Base-by-base conservation (phyloP, 2,113 vertebrate species). In the Cynoglossus semilaevis region DNA sequence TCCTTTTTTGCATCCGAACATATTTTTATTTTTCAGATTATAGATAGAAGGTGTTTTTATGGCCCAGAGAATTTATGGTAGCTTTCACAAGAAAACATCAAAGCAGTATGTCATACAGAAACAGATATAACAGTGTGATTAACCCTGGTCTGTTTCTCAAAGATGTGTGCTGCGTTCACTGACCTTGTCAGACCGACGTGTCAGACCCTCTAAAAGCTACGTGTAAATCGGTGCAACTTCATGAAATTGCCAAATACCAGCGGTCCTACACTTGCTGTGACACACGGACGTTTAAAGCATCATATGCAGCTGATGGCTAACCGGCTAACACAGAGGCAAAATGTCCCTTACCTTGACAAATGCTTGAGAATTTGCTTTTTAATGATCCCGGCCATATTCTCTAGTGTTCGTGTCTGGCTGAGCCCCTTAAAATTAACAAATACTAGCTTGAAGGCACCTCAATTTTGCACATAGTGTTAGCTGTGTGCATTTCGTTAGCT, bases 331-430 rank as follows among this genome's bases (percentile, higher is more conserved):
- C 42, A 54, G 43, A 72, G 44, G 38, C 49, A 62, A 38, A 44
- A 2, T 45, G n/a, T 52, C 78, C 74, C 91, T 90, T 89, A 97
- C 95, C 96, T 91, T 81, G 96, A 98, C 77, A 98, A 91, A 87
- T 97, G 95, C 78, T 98, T 98, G 78, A 98, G 83, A 70, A 98
- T 98, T 82, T 98, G 96, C 80, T 96, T 97, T 88, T 98, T 98
- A 63, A 98, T 95, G 48, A 98, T 90, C 44, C 93, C 95, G 47
- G 96, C 95, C 96, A 97, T 97, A 62, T 77, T 77, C 58, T 44
- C 19, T 17, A 2, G 18, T 38, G 34, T 51, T 16, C 1, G 51
- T 18, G 16, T 51, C 13, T 15, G 18, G 2, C 18, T 1, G 1
- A 9, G 12, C 19, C 37, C 15, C 15, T 46, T 19, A 48, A n/a